These are phyloP conservation scores for Sciurus niger DNA, from an alignment of 2,113 vertebrate genomes.

Conservation along the genomic window DNA sequence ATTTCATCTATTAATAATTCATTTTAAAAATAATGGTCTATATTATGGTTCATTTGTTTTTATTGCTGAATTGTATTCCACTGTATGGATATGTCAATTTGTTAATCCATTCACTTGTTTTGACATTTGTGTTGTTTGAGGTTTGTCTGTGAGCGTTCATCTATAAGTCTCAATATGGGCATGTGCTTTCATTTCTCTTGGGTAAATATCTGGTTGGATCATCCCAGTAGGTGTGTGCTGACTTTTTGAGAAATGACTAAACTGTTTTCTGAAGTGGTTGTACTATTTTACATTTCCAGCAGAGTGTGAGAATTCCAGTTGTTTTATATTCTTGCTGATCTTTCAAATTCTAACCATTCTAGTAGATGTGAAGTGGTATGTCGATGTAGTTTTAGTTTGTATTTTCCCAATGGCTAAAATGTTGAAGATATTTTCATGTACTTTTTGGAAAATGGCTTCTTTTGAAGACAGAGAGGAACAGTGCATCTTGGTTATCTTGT, in stretches of 20 bases:
- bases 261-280: not conserved
- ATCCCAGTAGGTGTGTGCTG: not conserved
- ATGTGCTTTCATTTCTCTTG: constrained; percentile 21
- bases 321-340: not conserved
- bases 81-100: not conserved
- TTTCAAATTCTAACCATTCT: not conserved
- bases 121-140: constrained; percentile 23
- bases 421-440: constrained; percentile 27
- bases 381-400: constrained; percentile 13
- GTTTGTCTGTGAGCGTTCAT: not conserved
- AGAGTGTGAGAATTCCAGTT: not conserved
- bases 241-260: not conserved
- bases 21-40: not conserved
- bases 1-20: not conserved
- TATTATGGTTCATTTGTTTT: constrained; percentile 22
- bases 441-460: constrained; percentile 25
- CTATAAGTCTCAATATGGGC: not conserved
- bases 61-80: not conserved
- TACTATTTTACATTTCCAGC: not conserved
- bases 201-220: not conserved
- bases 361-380: not conserved
- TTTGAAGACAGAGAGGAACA: constrained; percentile 19
- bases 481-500: constrained; percentile 31
- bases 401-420: constrained; percentile 44
- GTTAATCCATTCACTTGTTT: not conserved